Percentiles rank a stretch among this genome's conserved stretches.
These are phyloP conservation scores for Cydia pomonella DNA, from an alignment of 1,140 invertebrate species.

Conservation along the genomic window DNA sequence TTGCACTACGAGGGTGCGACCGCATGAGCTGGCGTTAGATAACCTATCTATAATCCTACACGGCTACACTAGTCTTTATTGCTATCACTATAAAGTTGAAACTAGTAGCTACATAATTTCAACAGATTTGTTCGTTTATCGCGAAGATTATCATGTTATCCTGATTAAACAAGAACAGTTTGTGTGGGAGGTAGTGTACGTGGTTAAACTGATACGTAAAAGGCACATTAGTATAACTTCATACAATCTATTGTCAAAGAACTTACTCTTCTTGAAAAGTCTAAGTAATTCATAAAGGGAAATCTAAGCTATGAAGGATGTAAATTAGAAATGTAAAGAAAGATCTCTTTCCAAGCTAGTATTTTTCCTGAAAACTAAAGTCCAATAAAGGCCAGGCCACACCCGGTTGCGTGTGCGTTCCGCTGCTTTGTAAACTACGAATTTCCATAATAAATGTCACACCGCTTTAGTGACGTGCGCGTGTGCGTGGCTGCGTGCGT, in stretches of 20 bases:
- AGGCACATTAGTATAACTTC: neutral
- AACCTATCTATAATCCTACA: slow-evolving; percentile 26
- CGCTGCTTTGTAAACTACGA: too few relatives aligned
- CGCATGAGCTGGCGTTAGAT: slow-evolving; percentile 6
- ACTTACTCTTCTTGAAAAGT: too few relatives aligned
- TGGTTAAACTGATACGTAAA: neutral
- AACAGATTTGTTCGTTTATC: neutral
- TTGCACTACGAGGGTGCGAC: slow-evolving; percentile 6
- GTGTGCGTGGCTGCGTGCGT: too few relatives aligned
- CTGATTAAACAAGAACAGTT: neutral
- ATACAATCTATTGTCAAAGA: neutral
- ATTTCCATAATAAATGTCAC: too few relatives aligned
- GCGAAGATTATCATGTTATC: slow-evolving; percentile 8
- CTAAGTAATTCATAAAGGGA: too few relatives aligned
- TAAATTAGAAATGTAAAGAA: too few relatives aligned
- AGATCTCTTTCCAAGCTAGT: too few relatives aligned
- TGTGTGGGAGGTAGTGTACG: neutral
- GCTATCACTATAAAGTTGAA: neutral
- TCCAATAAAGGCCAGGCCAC: too few relatives aligned
- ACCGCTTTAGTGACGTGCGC: too few relatives aligned
- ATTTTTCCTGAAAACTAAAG: too few relatives aligned
- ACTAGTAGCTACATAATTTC: neutral
- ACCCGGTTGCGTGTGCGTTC: too few relatives aligned
- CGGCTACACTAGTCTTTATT: neutral
- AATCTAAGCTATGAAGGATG: too few relatives aligned